Base-by-base conservation (phyloP, 2,888 invertebrate genomes). In the Caenorhabditis sp. region DNA sequence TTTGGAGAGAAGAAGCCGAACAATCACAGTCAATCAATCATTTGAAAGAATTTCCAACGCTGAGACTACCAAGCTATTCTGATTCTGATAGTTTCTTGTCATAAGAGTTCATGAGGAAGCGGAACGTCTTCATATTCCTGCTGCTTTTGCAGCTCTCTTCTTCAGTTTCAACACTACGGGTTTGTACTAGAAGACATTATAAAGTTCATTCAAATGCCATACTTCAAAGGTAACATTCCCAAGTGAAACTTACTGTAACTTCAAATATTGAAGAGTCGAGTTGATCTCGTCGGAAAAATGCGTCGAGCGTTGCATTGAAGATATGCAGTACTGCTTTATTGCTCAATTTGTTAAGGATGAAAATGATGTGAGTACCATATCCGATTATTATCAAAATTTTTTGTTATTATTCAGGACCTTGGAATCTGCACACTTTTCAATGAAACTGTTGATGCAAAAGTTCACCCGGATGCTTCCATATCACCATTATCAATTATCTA, bases 221-320 rank as follows among this genome's bases (percentile, higher is more conserved):
- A 64, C 61, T 82, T 37, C 82, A 82, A 78, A 82, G 82, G 82
- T 82, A 18, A 47, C 18, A 5, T 22, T 26, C 44, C 13, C 6
- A 32, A 6, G 11, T 40, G 40, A 11, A 13, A 40, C 13, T 2
- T 40, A 5, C 1, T 51, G 4, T 77, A 9, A 32, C 9, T 40
- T 40, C 40, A 5, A n/a, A n/a, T 9, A 11, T 47, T 61, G 6
- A 20, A 82, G 88, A 77, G 80, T 88, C 28, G 84, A 88, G 58
- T 56, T 88, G n/a, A 80, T 76, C 0, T 78, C 85, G 6, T 71
- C 88, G 1, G 86, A 86, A 58, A 72, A 80, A 50, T 88, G 88
- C 50, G 85, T 88, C 15, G 88, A 88, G 60, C 68, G 88, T 37
- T 88, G 88, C 68, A 84, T 88, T n/a, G 88, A 88, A 56, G 82